Evolutionary conservation across 2,113 vertebrate genomes (phyloP).

Genomic region (Hemichromis elongatus): DNA sequence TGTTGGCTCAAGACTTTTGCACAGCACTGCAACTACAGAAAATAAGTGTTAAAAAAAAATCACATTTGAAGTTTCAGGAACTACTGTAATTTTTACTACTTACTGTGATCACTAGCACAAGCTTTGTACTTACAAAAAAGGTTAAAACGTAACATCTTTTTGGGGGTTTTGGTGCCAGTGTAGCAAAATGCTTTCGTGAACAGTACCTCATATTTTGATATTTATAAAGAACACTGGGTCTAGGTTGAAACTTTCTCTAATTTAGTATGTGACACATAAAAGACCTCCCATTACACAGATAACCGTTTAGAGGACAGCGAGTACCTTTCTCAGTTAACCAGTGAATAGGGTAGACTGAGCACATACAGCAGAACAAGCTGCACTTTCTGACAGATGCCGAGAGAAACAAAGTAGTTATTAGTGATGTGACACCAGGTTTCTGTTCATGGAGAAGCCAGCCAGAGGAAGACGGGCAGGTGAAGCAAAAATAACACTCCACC

Average conservation of each 20-base stretch:
- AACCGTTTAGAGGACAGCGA: background rate
- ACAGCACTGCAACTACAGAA: background rate
- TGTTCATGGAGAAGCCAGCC: conserved; percentile 5
- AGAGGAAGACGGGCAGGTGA: background rate
- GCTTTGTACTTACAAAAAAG: background rate
- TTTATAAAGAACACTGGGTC: background rate
- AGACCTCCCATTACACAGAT: background rate
- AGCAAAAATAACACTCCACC: background rate
- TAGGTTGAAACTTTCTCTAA: background rate
- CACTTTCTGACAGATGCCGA: conserved; percentile 39
- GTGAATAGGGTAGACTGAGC: background rate
- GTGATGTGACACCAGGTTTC: conserved; percentile 39
- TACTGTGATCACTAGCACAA: background rate
- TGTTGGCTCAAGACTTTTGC: too few species aligned
- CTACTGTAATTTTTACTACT: fast-evolving
- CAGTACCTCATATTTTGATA: background rate
- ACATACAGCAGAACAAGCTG: conserved; percentile 8
- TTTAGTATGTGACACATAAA: background rate
- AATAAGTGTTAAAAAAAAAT: background rate
- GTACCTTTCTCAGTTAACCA: conserved; percentile 26
- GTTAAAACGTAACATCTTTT: background rate
- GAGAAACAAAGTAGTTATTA: conserved; percentile 13
- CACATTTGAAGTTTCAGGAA: background rate
- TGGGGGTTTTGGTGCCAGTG: background rate
- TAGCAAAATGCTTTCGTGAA: background rate